Percentiles rank a stretch among this genome's conserved stretches.
phyloP scores from a whole-genome alignment of 2,113 vertebrate species.

The Aramus guarauna region DNA sequence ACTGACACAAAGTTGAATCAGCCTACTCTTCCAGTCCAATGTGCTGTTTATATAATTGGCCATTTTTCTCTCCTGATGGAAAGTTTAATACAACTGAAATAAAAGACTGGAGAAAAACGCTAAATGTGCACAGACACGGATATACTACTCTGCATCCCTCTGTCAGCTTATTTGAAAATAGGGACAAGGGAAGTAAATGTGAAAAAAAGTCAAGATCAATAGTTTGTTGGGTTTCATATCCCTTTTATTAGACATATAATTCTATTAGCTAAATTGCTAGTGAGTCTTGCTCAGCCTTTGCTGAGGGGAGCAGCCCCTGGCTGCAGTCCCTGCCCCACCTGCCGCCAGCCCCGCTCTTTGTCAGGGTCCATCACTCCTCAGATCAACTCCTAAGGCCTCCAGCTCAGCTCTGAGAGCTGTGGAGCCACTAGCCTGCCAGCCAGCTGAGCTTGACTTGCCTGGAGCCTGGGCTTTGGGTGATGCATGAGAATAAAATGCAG shows the following conservation, averaged over 20 bases:
- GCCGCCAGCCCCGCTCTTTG: accelerated
- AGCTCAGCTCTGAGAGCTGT: background rate
- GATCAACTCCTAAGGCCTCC: background rate
- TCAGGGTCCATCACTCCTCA: background rate
- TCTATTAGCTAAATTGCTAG: background rate
- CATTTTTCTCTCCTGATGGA: background rate
- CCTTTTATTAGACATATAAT: background rate
- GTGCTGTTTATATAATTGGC: background rate
- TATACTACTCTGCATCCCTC: background rate
- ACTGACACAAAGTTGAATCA: background rate
- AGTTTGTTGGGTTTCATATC: background rate
- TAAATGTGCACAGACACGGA: background rate
- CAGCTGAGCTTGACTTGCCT: background rate
- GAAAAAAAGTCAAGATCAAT: background rate
- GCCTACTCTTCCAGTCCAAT: background rate
- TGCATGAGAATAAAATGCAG: background rate
- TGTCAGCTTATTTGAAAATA: background rate
- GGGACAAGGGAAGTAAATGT: background rate
- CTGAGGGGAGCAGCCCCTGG: background rate
- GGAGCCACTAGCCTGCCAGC: background rate
- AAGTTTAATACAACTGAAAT: background rate
- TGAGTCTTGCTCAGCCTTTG: background rate
- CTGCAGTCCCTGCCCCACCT: background rate
- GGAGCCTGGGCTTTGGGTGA: background rate
- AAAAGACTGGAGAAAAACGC: background rate